Evolutionary conservation across 2,888 invertebrate species (phyloP).

Genomic region (Acanthococcus lagerstroemiae): DNA sequence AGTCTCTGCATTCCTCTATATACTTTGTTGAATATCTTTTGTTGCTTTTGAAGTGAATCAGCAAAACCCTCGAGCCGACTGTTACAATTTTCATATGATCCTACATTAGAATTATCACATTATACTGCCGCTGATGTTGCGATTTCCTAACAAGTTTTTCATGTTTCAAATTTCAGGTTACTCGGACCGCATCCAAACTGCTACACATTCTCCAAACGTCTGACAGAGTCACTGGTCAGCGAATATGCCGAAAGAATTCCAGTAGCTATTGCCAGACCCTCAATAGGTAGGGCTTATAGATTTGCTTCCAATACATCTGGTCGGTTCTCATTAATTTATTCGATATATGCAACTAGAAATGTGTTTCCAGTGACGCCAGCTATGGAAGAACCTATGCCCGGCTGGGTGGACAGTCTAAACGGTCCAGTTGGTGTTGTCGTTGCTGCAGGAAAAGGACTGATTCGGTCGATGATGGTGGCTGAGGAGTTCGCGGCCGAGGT

Average conservation of each 20-base stretch:
- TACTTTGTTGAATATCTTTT: no score
- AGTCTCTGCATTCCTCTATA: no score
- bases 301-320: background rate
- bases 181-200: constrained; percentile 82
- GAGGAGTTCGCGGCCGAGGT: constrained; percentile 53
- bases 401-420: constrained; percentile 86
- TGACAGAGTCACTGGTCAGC: constrained; percentile 74
- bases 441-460: constrained; percentile 75
- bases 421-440: constrained; percentile 80
- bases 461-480: constrained; percentile 72
- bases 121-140: no score
- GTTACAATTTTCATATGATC: no score
- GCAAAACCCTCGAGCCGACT: no score
- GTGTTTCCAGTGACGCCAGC: constrained; percentile 61
- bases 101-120: no score
- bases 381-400: constrained; percentile 63
- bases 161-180: constrained; percentile 45
- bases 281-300: constrained; percentile 59
- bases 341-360: background rate
- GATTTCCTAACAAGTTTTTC: no score
- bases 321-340: background rate
- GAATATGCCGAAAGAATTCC: constrained; percentile 64
- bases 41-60: no score
- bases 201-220: constrained; percentile 89
- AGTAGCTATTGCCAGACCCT: constrained; percentile 76